phyloP scores from a whole-genome alignment of 2,113 vertebrate genomes.

The Oreochromis aureus region DNA sequence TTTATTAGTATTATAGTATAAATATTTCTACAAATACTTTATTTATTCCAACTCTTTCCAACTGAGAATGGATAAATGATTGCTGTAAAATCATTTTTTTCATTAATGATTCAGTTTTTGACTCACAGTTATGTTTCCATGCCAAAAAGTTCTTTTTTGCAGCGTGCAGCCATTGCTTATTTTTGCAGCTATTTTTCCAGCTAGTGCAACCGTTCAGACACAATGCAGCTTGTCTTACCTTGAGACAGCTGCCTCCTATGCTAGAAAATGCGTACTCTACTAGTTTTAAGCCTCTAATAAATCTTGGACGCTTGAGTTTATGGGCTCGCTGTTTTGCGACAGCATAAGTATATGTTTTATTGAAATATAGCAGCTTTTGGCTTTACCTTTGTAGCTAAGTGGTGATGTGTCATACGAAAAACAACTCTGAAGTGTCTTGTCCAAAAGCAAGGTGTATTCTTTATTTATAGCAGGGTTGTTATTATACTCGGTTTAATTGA shows the following conservation, averaged over 20 bases:
- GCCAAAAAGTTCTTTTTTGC: background rate
- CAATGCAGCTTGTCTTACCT: background rate
- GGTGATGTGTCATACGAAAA: background rate
- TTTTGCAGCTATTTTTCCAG: background rate
- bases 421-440: background rate
- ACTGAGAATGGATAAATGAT: background rate
- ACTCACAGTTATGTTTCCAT: background rate
- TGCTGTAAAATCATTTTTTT: background rate
- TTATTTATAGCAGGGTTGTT: background rate
- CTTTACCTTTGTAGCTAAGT: background rate
- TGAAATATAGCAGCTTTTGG: background rate
- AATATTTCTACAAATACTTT: background rate
- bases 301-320: background rate
- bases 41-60: background rate
- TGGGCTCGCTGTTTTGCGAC: background rate
- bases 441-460: background rate
- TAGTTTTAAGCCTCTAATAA: background rate
- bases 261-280: background rate
- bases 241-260: background rate
- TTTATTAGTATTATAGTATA: background rate
- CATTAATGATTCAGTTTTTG: background rate
- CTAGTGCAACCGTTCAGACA: background rate
- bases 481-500: conserved; percentile 30
- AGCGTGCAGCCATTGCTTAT: background rate
- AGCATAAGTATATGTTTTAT: background rate